phyloP scores from a whole-genome alignment of 2,113 vertebrate genomes.

The Elaphurus davidianus region DNA sequence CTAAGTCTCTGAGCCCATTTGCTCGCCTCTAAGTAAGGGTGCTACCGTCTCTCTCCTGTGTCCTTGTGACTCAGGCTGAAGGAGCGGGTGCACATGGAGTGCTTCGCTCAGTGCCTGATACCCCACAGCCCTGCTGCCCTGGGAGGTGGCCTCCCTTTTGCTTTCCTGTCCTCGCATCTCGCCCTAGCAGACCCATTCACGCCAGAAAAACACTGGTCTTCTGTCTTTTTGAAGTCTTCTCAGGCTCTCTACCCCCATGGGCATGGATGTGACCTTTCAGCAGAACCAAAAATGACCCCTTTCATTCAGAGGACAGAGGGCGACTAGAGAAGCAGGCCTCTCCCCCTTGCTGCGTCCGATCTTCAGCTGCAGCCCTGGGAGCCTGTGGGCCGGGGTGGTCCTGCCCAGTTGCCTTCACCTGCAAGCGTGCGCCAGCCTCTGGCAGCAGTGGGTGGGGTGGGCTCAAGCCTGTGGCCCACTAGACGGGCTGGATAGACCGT shows the following conservation, averaged over 20 bases:
- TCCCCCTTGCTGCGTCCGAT: not conserved
- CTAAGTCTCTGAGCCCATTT: not conserved
- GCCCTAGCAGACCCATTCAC: not conserved
- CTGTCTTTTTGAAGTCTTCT: not conserved
- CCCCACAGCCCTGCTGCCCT: not conserved
- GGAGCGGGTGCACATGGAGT: not conserved
- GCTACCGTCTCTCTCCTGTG: not conserved
- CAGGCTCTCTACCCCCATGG: not conserved
- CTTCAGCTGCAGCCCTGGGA: not conserved
- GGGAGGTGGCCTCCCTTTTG: not conserved
- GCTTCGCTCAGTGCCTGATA: not conserved
- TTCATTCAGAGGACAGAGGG: constrained; percentile 13
- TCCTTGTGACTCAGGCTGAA: not conserved
- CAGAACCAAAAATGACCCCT: not conserved
- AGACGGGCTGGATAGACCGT: not conserved
- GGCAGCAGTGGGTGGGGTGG: not conserved
- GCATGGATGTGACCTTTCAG: not conserved
- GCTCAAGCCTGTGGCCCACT: constrained; percentile 14
- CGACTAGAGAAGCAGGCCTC: not conserved
- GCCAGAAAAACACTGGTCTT: not conserved
- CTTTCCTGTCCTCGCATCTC: not conserved
- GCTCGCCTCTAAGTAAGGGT: not conserved
- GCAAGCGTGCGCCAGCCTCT: not conserved
- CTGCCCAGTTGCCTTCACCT: not conserved
- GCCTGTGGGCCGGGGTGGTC: not conserved